phyloP scores from a whole-genome alignment of 2,888 invertebrate genomes.

The Leptogaster cylindrica region DNA sequence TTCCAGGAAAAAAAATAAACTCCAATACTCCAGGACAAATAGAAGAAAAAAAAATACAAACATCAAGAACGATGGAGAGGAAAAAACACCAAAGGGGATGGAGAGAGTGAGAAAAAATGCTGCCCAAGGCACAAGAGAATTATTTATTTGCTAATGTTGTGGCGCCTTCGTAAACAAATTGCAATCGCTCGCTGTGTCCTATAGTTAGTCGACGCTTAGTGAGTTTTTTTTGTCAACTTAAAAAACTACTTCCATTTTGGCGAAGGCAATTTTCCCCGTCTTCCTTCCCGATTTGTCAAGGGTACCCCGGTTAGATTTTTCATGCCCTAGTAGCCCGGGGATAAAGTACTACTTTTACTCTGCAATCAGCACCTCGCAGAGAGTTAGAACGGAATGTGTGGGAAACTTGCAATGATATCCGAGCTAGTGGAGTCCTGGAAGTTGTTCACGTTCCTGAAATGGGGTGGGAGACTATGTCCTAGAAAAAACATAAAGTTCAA shows the following conservation, averaged over 20 bases:
- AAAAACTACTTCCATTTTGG: conserved; percentile 30
- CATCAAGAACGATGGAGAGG: no score
- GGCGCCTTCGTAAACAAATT: conserved; percentile 44
- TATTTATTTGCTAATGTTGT: conserved; percentile 44
- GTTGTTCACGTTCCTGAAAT: no score
- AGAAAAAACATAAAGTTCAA: conserved; percentile 41
- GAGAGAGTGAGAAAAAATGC: not conserved
- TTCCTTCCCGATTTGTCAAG: conserved; percentile 25
- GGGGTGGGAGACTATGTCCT: not conserved
- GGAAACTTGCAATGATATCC: no score
- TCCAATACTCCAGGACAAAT: not conserved
- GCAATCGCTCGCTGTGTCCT: conserved; percentile 36
- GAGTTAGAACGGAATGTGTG: no score
- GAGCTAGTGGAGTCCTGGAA: no score
- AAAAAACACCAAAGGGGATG: not conserved
- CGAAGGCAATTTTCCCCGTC: conserved; percentile 21
- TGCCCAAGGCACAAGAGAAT: conserved; percentile 22
- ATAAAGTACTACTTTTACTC: conserved; percentile 3
- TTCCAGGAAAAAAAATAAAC: conserved; percentile 29
- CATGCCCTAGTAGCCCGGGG: not conserved
- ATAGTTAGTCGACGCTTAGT: conserved; percentile 38
- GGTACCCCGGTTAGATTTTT: conserved; percentile 4
- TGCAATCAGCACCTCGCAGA: no score
- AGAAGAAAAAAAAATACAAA: not conserved
- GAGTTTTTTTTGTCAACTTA: conserved; percentile 18